These are phyloP conservation scores for Pelmatolapia mariae DNA, from an alignment of 2,113 vertebrate species.

Conservation along the genomic window DNA sequence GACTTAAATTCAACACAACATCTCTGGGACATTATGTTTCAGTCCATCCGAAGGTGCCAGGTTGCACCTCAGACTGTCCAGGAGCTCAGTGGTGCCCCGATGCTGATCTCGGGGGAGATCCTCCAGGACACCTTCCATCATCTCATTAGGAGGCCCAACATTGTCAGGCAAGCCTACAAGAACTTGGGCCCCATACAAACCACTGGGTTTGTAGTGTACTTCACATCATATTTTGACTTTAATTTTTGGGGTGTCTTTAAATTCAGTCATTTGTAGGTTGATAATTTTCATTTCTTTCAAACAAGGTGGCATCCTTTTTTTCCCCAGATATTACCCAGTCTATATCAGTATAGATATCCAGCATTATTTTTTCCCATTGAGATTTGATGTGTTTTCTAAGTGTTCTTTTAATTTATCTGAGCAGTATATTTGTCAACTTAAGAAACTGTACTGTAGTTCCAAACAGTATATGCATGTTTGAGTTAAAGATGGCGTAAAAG, in stretches of 20 bases:
- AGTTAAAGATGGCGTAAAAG: neutral
- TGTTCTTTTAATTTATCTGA: neutral
- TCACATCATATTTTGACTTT: neutral
- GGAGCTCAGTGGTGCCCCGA: neutral
- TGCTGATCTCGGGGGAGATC: neutral
- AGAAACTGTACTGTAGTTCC: neutral
- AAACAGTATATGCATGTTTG: neutral
- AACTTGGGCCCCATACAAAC: neutral
- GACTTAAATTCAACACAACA: neutral
- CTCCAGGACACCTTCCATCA: neutral
- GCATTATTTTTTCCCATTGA: neutral
- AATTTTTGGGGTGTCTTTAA: neutral
- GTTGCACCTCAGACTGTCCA: neutral
- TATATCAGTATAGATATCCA: neutral
- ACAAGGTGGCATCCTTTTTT: fast-evolving
- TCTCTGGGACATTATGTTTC: neutral
- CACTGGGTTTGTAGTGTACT: neutral
- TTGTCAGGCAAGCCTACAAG: neutral
- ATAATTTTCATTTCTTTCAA: neutral
- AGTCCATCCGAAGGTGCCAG: fast-evolving
- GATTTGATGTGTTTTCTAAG: neutral
- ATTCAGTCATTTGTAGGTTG: neutral
- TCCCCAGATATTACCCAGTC: neutral
- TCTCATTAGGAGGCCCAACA: neutral
- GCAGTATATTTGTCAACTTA: neutral